Evolutionary conservation across 2,888 invertebrate genomes (phyloP).

Genomic region (Stratiomys singularior): DNA sequence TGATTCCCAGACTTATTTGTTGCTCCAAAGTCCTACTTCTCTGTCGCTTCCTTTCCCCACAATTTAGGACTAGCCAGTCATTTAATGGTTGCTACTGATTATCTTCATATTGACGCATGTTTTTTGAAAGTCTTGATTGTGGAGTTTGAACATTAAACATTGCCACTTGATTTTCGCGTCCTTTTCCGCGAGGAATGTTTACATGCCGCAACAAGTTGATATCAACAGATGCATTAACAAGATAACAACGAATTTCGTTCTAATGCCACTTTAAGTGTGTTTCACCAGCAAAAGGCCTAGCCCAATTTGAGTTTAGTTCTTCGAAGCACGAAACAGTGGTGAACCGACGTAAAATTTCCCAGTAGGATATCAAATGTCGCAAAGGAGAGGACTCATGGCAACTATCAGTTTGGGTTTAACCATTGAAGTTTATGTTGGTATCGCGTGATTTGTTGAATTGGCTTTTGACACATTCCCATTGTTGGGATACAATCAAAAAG

Average conservation of each 20-base stretch:
- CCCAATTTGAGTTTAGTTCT: neutral
- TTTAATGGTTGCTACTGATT: no score
- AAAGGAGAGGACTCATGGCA: neutral
- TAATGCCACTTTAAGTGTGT: constrained; percentile 7
- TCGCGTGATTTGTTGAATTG: constrained; percentile 33
- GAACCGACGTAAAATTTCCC: constrained; percentile 1
- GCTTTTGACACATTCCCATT: constrained; percentile 26
- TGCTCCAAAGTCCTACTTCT: no score
- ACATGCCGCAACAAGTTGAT: constrained; percentile 30
- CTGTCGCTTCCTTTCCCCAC: no score
- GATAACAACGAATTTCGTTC: neutral
- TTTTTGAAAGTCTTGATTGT: no score
- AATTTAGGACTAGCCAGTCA: no score
- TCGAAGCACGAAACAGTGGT: constrained; percentile 18
- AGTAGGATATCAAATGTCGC: constrained; percentile 28
- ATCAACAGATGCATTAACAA: constrained; percentile 28
- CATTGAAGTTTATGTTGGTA: constrained; percentile 26
- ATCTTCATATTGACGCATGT: no score
- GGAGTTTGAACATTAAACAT: no score
- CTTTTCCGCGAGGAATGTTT: neutral
- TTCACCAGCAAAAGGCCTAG: neutral
- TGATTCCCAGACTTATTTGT: no score
- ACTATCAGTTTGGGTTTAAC: constrained; percentile 1
- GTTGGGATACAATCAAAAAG: no score
- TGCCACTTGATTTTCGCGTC: neutral